Evolutionary conservation across 2,888 invertebrate genomes (phyloP), one percentile per base, ranked within the genome.

Genomic region (Thereva nobilitata): DNA sequence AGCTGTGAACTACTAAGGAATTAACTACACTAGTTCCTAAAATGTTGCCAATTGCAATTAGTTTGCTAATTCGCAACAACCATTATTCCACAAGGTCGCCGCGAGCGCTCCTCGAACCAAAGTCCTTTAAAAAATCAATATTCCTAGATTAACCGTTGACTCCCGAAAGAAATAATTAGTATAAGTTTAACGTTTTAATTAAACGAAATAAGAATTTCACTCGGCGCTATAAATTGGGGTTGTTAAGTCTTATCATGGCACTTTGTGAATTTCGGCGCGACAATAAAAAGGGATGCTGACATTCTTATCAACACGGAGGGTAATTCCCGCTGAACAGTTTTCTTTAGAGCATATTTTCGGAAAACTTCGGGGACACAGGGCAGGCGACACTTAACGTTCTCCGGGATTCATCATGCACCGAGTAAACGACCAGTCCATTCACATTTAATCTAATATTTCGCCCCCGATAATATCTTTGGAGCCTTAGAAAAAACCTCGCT

Each of bases 161-260:
- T 64, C 42, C 64, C 53, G 23, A 70, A 72, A 73, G 72, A 75
- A 74, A 75, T 75, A 75, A 75, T 75, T 75, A 75, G 73, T 74
- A 2, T 2, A 72, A 74, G 74, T 74, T 75, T 72, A 74, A 75
- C 73, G 72, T 74, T 75, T 75, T 75, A 75, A 75, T 75, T 75
- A 75, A 75, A 74, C 69, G 69, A 69, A 69, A 69, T 69, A 69
- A 69, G 67, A 69, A 69, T 67, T 66, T 69, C 54, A 54, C 52
- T 64, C 42, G 50, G 37, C 53, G 69, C 66, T 64, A 69, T 69
- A 69, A 69, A 69, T 69, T 69, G 69, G 67, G 69, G 69, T 64
- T 57, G 67, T 66, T 67, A 53, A 67, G 54, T 64, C 64, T 69
- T 69, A 69, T 69, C 69, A 64, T 45, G 69, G 63, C 57, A 68